Evolutionary conservation across 1,140 invertebrate genomes (phyloP).

Genomic region (Laodelphax striatellus): DNA sequence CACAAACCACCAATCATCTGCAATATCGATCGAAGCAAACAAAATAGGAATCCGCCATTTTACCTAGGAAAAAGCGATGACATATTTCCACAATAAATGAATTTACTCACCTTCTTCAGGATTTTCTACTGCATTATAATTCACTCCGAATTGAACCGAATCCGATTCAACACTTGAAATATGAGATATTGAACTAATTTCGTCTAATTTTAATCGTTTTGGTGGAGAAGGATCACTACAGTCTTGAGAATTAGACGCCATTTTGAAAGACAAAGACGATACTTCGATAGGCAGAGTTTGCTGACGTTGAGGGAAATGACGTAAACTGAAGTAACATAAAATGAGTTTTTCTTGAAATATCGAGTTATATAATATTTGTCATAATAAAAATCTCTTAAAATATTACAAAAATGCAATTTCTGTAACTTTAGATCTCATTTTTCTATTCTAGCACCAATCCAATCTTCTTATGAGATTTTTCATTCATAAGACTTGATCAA

Average conservation of each 20-base stretch:
- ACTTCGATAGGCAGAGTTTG: neutral
- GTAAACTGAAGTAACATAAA: neutral
- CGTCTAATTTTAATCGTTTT: slow-evolving; percentile 36
- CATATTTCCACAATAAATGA: slow-evolving; percentile 32
- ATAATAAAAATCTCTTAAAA: too few species aligned
- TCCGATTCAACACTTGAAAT: slow-evolving; percentile 26
- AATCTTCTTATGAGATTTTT: too few species aligned
- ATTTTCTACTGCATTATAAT: slow-evolving; percentile 21
- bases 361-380: too few species aligned
- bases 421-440: too few species aligned
- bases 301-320: neutral
- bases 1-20: neutral
- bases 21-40: too few species aligned
- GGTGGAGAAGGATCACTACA: slow-evolving; percentile 36
- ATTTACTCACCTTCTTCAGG: slow-evolving; percentile 32
- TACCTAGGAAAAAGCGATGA: slow-evolving; percentile 28
- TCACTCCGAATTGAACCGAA: slow-evolving; percentile 25
- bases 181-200: slow-evolving; percentile 23
- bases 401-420: too few species aligned
- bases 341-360: too few species aligned
- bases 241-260: slow-evolving; percentile 37
- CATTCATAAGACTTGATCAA: too few species aligned
- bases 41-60: slow-evolving; percentile 29
- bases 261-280: slow-evolving; percentile 25
- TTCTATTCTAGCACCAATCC: too few species aligned